phyloP scores from a whole-genome alignment of 2,797 vertebrate genomes.

The Synanceia verrucosa region DNA sequence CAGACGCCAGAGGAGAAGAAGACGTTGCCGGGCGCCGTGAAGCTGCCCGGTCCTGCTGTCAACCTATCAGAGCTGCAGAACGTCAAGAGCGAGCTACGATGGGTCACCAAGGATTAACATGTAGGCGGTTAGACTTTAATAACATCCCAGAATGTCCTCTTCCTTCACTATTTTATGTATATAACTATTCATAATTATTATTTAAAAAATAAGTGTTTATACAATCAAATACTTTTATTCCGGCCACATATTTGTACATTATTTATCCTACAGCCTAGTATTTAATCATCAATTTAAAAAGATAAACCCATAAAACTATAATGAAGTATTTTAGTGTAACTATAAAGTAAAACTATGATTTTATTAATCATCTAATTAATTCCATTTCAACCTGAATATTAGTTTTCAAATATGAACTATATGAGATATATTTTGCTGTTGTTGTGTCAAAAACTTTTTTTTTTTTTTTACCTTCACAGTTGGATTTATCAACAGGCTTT shows the following conservation, averaged over 20 bases:
- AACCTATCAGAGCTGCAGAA: constrained; percentile 97
- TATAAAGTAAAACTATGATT: too few species aligned
- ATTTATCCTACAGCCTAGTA: not conserved
- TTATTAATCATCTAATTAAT: too few species aligned
- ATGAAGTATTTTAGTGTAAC: not conserved
- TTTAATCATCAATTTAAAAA: not conserved
- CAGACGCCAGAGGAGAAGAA: constrained; percentile 89
- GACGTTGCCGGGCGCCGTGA: constrained; percentile 88
- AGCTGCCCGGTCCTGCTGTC: constrained; percentile 91
- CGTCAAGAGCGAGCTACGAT: constrained; percentile 95
- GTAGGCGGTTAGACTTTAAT: constrained; percentile 10
- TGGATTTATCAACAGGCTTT: too few species aligned
- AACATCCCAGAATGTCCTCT: not conserved
- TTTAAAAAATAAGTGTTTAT: not conserved
- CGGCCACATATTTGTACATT: too few species aligned
- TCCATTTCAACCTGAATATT: not conserved
- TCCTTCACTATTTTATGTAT: not conserved
- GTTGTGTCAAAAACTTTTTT: not conserved
- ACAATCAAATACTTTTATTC: not conserved
- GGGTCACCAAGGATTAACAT: constrained; percentile 92
- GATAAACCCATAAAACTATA: not conserved
- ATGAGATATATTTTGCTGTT: not conserved
- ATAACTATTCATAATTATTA: not conserved
- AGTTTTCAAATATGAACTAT: not conserved
- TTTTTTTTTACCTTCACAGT: not conserved